Base-by-base conservation (phyloP, 2,888 invertebrate genomes). In the Callimorpha dominula region DNA sequence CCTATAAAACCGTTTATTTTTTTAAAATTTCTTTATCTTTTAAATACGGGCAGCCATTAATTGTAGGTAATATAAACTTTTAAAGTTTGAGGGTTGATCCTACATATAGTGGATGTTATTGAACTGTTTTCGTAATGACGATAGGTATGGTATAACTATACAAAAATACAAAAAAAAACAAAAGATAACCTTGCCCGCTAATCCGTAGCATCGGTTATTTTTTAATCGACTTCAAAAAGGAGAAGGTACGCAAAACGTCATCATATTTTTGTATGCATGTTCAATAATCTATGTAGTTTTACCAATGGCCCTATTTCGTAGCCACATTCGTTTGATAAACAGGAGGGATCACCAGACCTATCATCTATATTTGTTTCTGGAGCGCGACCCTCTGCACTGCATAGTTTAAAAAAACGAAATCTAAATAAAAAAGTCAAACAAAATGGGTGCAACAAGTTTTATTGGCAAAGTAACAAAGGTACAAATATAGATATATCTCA, bases 401-500 rank as follows among this genome's bases (percentile, higher is more conserved):
- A 57, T 11, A 31, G 43, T 46, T 8, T 8, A 46, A 46, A 46
- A 46, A 11, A 50, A 57, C 11, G 4, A 57, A 12, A n/a, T 62
- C 6, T 43, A n/a, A 65, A 60, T 60, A 49, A 73, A 69, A 50
- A 57, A 52, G 43, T 11, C 15, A 20, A 42, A 63, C 81, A 74
- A 76, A 66, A 42, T 68, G 87, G 80, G 88, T 92, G 93, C 91
- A 94, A 94, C 91, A 92, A 88, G 70, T 92, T 94, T 93, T 93
- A 94, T 92, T 94, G 88, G 86, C 85, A 91, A 91, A 91, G 86
- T 94, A 93, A 93, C 93, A 93, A 94, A 93, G 89, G 91, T 94
- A 94, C 87, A 94, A 94, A 93, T 90, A 81, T 85, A 86, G 75
- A 77, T 76, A 75, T 67, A 67, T 72, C 71, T 60, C 76, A 76